Conservation (phyloP, 2,113 vertebrate genomes). For the Ursus arctos region DNA sequence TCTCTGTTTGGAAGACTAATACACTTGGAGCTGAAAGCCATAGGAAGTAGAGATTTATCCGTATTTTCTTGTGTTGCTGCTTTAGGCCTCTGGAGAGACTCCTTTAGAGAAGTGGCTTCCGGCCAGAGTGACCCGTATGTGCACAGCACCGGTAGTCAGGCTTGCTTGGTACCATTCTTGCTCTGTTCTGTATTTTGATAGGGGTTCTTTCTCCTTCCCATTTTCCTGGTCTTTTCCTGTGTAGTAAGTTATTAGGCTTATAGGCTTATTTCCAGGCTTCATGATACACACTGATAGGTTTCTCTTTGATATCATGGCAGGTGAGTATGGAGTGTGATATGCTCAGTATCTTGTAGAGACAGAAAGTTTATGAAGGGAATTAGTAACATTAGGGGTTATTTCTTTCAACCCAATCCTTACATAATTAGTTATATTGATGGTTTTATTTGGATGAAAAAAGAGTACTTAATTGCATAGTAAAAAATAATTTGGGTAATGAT, state of each 20-base stretch:
- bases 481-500: neutral
- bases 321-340: fast-evolving
- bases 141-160: fast-evolving
- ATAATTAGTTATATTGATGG: neutral
- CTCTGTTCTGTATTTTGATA: neutral
- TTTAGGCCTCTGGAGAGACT: fast-evolving
- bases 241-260: neutral
- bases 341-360: neutral
- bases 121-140: fast-evolving
- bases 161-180: fast-evolving
- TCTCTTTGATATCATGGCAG: neutral
- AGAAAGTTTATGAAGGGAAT: neutral
- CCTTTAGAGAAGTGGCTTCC: fast-evolving
- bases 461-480: neutral
- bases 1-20: neutral
- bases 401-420: neutral
- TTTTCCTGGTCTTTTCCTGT: neutral
- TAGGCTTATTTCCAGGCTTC: neutral
- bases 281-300: fast-evolving
- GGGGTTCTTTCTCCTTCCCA: neutral
- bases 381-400: too few species aligned
- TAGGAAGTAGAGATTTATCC: fast-evolving
- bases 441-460: neutral
- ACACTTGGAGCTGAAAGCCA: neutral
- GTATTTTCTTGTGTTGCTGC: fast-evolving